Conservation (phyloP, 2,888 invertebrate species). For the Drosophila paranaensis region DNA sequence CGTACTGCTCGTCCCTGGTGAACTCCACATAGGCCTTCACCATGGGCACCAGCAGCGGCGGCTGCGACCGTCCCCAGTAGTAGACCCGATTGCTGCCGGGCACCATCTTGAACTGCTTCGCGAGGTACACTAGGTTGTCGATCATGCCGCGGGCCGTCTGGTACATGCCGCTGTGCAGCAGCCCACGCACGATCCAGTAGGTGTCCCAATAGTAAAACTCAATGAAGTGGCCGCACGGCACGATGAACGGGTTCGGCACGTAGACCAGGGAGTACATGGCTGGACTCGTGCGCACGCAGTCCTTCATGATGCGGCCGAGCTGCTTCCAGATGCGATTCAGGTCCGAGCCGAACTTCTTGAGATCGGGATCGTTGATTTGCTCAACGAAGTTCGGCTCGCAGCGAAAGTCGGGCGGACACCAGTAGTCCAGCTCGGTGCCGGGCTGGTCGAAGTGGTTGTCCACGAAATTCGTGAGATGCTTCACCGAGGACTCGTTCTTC, state of each 20-base stretch:
- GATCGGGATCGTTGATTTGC: constrained; percentile 89
- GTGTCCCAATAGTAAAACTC: constrained; percentile 98
- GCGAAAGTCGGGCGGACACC: constrained; percentile 58
- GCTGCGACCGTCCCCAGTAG: constrained; percentile 93
- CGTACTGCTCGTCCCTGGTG: constrained; percentile 89
- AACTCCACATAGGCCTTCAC: constrained; percentile 91
- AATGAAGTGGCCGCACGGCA: constrained; percentile 95
- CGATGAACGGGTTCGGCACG: constrained; percentile 92
- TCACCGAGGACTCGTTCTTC: constrained; percentile 53
- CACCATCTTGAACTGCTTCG: constrained; percentile 91
- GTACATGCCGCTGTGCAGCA: constrained; percentile 93
- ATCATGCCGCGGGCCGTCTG: constrained; percentile 93
- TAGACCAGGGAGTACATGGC: constrained; percentile 93
- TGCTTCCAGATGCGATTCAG: constrained; percentile 91
- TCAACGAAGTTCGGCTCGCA: constrained; percentile 85
- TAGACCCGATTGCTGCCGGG: constrained; percentile 97
- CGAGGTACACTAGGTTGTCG: constrained; percentile 92
- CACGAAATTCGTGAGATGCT: constrained; percentile 50
- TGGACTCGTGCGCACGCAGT: constrained; percentile 88
- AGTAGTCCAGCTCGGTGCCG: constrained; percentile 44
- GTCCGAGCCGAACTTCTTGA: constrained; percentile 89
- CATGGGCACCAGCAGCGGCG: constrained; percentile 93
- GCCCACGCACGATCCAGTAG: constrained; percentile 96
- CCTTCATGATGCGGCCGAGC: constrained; percentile 90
- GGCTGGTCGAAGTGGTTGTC: constrained; percentile 58